Conservation (phyloP, 2,888 invertebrate species). For the Cinara cedri region DNA sequence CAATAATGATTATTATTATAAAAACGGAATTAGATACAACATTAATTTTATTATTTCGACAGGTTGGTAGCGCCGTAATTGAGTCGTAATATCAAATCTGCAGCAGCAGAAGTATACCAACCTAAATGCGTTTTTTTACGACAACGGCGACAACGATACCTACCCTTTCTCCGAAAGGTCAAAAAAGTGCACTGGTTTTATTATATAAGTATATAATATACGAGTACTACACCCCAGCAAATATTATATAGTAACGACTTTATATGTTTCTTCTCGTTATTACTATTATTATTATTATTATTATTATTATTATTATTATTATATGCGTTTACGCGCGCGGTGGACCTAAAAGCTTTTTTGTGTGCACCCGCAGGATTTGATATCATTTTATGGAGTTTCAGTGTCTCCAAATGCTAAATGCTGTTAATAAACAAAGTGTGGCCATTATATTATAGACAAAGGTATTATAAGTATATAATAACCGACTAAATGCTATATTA, state of each 20-base stretch:
- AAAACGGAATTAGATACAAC: slow-evolving; percentile 18
- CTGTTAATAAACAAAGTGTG: slow-evolving; percentile 47
- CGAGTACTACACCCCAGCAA: neutral
- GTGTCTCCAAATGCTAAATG: slow-evolving; percentile 42
- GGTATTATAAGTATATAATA: too few relatives aligned
- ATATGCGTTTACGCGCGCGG: slow-evolving; percentile 17
- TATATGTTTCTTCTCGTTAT: slow-evolving; percentile 31
- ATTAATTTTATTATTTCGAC: slow-evolving; percentile 18
- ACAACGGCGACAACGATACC: neutral
- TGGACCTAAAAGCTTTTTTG: slow-evolving; percentile 54
- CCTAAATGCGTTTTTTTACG: slow-evolving; percentile 26
- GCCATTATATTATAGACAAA: neutral
- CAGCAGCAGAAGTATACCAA: neutral
- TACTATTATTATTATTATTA: neutral
- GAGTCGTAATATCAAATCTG: slow-evolving; percentile 5
- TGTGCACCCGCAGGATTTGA: slow-evolving; percentile 54
- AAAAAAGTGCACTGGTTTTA: slow-evolving; percentile 31
- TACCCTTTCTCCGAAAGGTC: neutral
- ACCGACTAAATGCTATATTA: neutral
- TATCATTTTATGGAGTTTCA: slow-evolving; percentile 51
- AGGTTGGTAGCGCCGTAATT: neutral
- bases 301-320: too few relatives aligned
- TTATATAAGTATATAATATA: slow-evolving; percentile 2
- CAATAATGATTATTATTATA: too few relatives aligned
- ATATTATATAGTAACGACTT: slow-evolving; percentile 46